A percentile compares a stretch with the other conserved stretches of the same genome.
These are phyloP conservation scores for Gouania willdenowi DNA, from an alignment of 2,797 vertebrate species.

Conservation along the genomic window DNA sequence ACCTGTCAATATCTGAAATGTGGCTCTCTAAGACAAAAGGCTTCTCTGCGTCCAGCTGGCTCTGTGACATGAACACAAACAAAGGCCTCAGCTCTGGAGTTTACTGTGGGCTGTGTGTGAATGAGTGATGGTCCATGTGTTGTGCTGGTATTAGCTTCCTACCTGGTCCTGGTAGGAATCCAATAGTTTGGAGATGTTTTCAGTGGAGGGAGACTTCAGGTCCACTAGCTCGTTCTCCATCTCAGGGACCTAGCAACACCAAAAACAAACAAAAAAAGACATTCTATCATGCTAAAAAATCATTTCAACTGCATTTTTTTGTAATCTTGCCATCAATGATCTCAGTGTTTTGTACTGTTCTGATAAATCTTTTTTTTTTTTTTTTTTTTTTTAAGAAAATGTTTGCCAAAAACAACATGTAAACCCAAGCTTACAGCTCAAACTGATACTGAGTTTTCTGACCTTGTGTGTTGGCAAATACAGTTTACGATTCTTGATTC, in stretches of 20 bases:
- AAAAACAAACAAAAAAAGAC: background rate
- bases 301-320: too few relatives aligned
- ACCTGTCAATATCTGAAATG: slow-evolving; percentile 63
- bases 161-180: slow-evolving; percentile 86
- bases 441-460: too few relatives aligned
- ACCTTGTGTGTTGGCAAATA: too few relatives aligned
- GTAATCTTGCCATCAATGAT: too few relatives aligned
- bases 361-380: too few relatives aligned
- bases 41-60: slow-evolving; percentile 55
- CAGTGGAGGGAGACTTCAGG: slow-evolving; percentile 81
- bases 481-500: too few relatives aligned
- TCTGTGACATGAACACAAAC: slow-evolving; percentile 39
- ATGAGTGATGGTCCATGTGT: background rate
- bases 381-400: too few relatives aligned
- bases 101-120: background rate
- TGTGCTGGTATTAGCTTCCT: too few relatives aligned
- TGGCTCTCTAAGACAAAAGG: slow-evolving; percentile 57
- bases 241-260: slow-evolving; percentile 70
- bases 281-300: too few relatives aligned
- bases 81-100: background rate
- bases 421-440: too few relatives aligned
- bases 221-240: slow-evolving; percentile 86
- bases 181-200: slow-evolving; percentile 78
- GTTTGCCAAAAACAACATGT: too few relatives aligned
- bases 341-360: too few relatives aligned